Percentiles rank a stretch among this genome's conserved stretches.
These are phyloP conservation scores for Actenoides hombroni DNA, from an alignment of 2,113 vertebrate species.

Conservation along the genomic window DNA sequence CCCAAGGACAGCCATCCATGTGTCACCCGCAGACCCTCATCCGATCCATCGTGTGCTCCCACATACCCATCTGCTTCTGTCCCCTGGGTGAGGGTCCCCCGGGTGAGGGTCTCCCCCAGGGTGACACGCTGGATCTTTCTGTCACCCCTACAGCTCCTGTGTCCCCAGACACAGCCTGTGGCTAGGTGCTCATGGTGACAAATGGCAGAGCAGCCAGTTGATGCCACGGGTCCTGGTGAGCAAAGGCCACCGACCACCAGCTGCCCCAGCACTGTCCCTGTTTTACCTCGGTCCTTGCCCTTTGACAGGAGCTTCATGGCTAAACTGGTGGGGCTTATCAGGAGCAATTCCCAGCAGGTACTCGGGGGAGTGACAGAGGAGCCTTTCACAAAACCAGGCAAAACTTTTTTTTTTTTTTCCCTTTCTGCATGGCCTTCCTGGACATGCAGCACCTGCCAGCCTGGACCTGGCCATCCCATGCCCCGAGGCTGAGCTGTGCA, in stretches of 20 bases:
- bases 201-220: background rate
- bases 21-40: accelerated
- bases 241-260: accelerated
- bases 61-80: accelerated
- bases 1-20: background rate
- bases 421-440: background rate
- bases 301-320: background rate
- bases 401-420: background rate
- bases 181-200: background rate
- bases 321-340: background rate
- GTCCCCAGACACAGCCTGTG: accelerated
- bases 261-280: accelerated
- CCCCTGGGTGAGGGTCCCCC: background rate
- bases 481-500: accelerated
- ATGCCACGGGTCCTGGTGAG: background rate
- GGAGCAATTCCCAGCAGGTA: accelerated
- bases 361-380: background rate
- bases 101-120: too few species aligned
- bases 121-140: background rate
- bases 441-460: background rate
- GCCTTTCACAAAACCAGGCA: background rate
- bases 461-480: accelerated
- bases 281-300: background rate
- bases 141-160: background rate
- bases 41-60: accelerated